Conservation (phyloP, 2,797 vertebrate genomes). For the Anguilla pacifica region DNA sequence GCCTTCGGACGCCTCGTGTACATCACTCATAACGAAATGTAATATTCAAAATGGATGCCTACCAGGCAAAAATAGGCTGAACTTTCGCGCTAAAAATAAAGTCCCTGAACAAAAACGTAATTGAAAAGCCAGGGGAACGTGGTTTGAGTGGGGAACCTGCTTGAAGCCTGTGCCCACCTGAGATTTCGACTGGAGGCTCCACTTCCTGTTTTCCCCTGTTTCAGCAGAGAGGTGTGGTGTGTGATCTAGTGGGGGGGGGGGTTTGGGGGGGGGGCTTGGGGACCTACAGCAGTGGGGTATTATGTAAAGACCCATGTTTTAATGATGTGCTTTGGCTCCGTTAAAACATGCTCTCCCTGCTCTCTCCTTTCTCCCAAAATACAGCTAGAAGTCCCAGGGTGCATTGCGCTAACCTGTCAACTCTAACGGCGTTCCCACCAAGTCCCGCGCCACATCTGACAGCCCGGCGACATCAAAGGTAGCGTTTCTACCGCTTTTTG, state of each 20-base stretch:
- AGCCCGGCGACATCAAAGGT: constrained; percentile 67
- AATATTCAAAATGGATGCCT: neutral
- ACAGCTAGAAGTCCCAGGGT: constrained; percentile 54
- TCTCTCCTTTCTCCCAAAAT: constrained; percentile 17
- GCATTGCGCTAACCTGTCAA: constrained; percentile 55
- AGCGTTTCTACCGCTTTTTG: constrained; percentile 41
- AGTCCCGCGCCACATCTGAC: constrained; percentile 56
- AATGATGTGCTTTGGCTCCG: constrained; percentile 31
- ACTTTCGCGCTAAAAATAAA: neutral
- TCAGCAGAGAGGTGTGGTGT: neutral
- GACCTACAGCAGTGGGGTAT: constrained; percentile 7
- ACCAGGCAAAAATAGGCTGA: neutral
- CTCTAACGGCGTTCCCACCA: constrained; percentile 48
- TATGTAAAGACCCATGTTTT: constrained; percentile 37
- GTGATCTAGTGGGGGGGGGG: neutral
- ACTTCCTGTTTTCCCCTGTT: neutral
- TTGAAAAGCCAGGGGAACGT: neutral
- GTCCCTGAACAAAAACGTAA: neutral
- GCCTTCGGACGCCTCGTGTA: neutral
- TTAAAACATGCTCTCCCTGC: constrained; percentile 29
- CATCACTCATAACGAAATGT: neutral
- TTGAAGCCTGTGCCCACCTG: neutral
- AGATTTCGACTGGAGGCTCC: neutral
- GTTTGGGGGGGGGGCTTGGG: neutral
- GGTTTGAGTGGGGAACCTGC: neutral